These are phyloP conservation scores for Lanius collurio DNA, from an alignment of 2,113 vertebrate species.

Conservation along the genomic window DNA sequence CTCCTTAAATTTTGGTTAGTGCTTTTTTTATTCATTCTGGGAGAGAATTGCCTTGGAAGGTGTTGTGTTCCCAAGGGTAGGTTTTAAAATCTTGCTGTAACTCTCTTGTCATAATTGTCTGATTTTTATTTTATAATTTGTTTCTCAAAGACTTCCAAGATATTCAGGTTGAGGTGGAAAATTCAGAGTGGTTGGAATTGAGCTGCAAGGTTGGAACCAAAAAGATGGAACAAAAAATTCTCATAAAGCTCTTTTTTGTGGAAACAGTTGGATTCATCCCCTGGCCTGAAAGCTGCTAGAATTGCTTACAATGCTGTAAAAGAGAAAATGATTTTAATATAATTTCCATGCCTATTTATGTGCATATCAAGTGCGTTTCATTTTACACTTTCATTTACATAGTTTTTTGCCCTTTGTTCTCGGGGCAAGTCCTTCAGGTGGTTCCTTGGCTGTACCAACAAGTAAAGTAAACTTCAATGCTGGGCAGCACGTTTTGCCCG, in stretches of 20 bases:
- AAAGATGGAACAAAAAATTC: neutral
- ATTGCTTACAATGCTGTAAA: neutral
- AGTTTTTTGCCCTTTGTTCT: neutral
- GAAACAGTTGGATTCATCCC: neutral
- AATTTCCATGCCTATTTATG: neutral
- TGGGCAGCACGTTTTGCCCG: fast-evolving
- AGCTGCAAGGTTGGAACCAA: neutral
- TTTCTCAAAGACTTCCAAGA: neutral
- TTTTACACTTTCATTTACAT: neutral
- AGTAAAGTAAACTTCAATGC: neutral
- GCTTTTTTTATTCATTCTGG: neutral
- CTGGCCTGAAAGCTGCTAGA: neutral
- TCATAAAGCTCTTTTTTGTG: neutral
- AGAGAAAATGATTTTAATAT: neutral
- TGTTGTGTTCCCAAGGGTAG: fast-evolving
- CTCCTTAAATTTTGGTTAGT: neutral
- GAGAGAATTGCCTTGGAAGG: neutral
- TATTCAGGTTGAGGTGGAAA: neutral
- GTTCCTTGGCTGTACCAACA: neutral
- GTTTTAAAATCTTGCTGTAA: neutral
- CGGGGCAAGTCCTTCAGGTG: neutral
- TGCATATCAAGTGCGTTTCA: fast-evolving
- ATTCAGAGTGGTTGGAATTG: neutral
- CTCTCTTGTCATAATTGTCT: neutral
- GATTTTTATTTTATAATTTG: neutral